These are phyloP conservation scores for Zosterops lateralis DNA, from an alignment of 2,113 vertebrate species.

Conservation along the genomic window DNA sequence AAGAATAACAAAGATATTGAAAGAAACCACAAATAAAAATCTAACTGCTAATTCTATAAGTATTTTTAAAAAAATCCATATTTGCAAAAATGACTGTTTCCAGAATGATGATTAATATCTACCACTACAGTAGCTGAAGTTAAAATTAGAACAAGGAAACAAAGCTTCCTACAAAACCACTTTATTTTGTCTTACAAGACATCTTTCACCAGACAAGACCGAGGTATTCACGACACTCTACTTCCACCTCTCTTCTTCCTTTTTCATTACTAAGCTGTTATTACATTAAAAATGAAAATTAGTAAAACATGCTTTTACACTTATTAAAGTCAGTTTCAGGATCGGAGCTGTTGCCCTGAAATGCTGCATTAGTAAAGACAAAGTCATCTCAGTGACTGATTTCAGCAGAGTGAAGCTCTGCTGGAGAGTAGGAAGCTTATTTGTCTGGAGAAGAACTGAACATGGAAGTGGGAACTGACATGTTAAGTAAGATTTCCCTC, in stretches of 20 bases:
- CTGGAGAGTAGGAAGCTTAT: not conserved
- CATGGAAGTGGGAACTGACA: not conserved
- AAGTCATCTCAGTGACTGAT: not conserved
- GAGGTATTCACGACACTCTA: not conserved
- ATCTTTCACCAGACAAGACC: not conserved
- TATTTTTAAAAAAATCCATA: not conserved
- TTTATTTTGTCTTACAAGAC: not conserved
- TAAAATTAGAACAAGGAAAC: constrained; percentile 48
- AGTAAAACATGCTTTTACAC: not conserved
- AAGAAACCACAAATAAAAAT: not conserved
- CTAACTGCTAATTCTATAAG: not conserved
- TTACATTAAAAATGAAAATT: not conserved
- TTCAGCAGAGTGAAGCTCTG: not conserved
- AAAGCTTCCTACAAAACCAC: constrained; percentile 28
- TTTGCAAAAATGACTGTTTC: not conserved
- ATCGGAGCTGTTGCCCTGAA: not conserved
- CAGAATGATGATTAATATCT: constrained; percentile 32
- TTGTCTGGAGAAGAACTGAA: not conserved
- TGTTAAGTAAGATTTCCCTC: not conserved
- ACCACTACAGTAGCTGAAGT: not conserved
- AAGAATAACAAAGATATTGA: not conserved
- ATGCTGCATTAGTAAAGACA: not conserved
- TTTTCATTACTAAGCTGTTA: not conserved
- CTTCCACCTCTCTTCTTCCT: not conserved
- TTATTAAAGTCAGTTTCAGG: not conserved